A percentile compares a stretch with the other conserved stretches of the same genome.
Conservation (phyloP, 2,888 invertebrate species). For the Aricia artaxerxes region DNA sequence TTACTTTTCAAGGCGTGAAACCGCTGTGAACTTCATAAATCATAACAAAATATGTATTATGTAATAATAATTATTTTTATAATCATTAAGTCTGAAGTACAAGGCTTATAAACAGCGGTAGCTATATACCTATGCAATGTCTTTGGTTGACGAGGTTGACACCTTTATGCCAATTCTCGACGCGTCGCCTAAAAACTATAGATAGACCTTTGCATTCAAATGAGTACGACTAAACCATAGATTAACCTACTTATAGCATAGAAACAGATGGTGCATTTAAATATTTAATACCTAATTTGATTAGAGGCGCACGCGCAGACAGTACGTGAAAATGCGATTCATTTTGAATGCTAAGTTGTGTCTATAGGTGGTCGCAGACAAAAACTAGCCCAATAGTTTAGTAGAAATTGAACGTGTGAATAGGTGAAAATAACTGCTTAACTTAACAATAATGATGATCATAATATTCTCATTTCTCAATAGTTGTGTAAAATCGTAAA, state of each 20-base stretch:
- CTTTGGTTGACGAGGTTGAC: background rate
- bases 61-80: background rate
- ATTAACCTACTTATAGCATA: background rate
- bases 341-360: slow-evolving; percentile 21
- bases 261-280: slow-evolving; percentile 14
- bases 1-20: background rate
- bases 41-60: too few relatives aligned
- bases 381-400: background rate
- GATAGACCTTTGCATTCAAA: background rate
- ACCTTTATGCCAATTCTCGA: background rate
- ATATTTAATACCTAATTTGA: slow-evolving; percentile 23
- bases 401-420: background rate
- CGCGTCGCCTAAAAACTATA: background rate
- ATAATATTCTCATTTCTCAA: too few relatives aligned
- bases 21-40: too few relatives aligned
- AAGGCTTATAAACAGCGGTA: background rate
- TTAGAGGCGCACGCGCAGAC: slow-evolving; percentile 19
- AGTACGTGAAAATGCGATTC: slow-evolving; percentile 22
- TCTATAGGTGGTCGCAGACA: slow-evolving; percentile 12
- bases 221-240: slow-evolving; percentile 16
- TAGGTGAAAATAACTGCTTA: background rate
- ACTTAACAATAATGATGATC: background rate
- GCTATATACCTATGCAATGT: background rate
- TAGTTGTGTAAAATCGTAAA: too few relatives aligned
- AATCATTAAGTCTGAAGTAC: too few relatives aligned